Evolutionary conservation across 2,888 invertebrate genomes (phyloP).

Genomic region (Nemotelus nigrinus): DNA sequence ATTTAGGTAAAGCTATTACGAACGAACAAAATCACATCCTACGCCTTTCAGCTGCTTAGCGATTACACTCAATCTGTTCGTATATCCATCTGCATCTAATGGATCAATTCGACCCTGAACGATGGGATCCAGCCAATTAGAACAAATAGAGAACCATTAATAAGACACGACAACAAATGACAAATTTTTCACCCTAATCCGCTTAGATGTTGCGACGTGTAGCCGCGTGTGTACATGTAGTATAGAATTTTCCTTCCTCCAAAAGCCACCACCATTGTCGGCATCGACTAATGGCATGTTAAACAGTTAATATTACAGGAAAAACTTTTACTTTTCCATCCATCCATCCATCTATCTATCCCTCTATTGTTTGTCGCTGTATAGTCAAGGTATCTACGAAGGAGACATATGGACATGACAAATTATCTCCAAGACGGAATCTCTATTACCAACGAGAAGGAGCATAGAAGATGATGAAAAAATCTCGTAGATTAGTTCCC

Average conservation of each 20-base stretch:
- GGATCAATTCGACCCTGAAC: background rate
- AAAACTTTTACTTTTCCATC: background rate
- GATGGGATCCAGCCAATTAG: background rate
- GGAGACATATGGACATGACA: slow-evolving; percentile 21
- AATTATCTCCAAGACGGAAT: slow-evolving; percentile 11
- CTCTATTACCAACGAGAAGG: background rate
- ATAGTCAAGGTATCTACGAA: background rate
- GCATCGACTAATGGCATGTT: slow-evolving; percentile 13
- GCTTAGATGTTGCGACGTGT: background rate
- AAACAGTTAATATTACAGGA: slow-evolving; percentile 8
- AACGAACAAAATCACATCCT: background rate
- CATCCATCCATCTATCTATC: background rate
- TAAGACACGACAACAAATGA: slow-evolving; percentile 4
- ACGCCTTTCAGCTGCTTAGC: background rate
- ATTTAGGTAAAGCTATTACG: too few species aligned
- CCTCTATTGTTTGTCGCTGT: background rate
- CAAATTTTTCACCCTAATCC: slow-evolving; percentile 10
- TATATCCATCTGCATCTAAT: background rate
- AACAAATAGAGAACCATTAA: slow-evolving; percentile 1
- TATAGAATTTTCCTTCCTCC: too few species aligned
- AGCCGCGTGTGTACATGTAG: too few species aligned
- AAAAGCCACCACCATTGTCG: background rate
- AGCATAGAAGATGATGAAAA: background rate
- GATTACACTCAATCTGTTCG: background rate
- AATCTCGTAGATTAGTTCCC: too few species aligned